These are phyloP conservation scores for Hemibagrus guttatus DNA, from an alignment of 2,797 vertebrate species.

Conservation along the genomic window DNA sequence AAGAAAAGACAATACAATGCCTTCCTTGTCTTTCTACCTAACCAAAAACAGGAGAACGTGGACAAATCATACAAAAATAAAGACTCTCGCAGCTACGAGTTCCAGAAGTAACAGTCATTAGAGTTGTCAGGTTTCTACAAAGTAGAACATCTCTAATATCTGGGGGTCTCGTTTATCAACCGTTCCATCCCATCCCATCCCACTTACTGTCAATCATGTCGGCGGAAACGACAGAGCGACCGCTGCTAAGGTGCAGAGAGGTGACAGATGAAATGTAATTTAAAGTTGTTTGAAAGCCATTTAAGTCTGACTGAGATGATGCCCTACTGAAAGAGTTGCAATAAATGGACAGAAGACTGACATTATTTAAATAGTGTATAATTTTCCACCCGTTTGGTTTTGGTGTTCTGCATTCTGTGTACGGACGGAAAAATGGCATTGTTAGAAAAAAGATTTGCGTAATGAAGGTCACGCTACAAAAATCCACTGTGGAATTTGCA, in stretches of 20 bases:
- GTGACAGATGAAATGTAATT: slow-evolving; percentile 6
- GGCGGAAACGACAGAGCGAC: background rate
- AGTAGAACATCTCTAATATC: background rate
- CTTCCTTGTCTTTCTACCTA: background rate
- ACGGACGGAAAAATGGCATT: background rate
- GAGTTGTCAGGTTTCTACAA: slow-evolving; percentile 4
- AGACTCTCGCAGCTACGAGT: background rate
- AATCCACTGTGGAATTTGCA: background rate
- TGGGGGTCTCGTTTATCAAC: background rate
- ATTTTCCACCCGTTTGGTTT: background rate
- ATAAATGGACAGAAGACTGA: background rate
- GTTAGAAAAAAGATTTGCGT: background rate
- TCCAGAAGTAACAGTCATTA: background rate
- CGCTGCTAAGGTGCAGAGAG: background rate
- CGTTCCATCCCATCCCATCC: background rate
- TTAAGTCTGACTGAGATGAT: background rate
- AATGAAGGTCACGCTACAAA: background rate
- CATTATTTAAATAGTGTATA: background rate
- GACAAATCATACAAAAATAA: background rate
- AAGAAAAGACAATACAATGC: background rate
- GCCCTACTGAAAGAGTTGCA: background rate
- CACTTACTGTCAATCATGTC: slow-evolving; percentile 24
- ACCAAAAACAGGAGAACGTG: slow-evolving; percentile 2
- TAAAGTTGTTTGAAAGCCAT: background rate
- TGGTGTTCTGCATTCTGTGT: no score